phyloP scores from a whole-genome alignment of 1,140 invertebrate species.

The Drosophila repletoides region DNA sequence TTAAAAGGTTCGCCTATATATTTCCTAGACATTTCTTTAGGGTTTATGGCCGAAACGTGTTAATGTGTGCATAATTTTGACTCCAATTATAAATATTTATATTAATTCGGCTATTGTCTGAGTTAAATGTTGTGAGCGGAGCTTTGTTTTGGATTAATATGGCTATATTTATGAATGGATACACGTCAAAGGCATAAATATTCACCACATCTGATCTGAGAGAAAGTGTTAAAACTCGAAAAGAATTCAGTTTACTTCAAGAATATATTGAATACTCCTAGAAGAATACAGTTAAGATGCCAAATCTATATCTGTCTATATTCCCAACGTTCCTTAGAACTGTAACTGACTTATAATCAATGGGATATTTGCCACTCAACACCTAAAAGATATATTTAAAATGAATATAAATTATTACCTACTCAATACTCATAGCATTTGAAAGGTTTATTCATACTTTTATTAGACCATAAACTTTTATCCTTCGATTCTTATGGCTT shows the following conservation, averaged over 20 bases:
- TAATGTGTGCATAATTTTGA: conserved; percentile 37
- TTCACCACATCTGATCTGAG: neutral
- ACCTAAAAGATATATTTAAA: too few relatives aligned
- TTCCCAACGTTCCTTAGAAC: too few relatives aligned
- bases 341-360: too few relatives aligned
- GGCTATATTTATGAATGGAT: conserved; percentile 26
- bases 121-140: conserved; percentile 17
- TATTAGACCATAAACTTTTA: too few relatives aligned
- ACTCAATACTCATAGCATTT: neutral
- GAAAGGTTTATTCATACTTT: conserved; percentile 1
- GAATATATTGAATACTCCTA: too few relatives aligned
- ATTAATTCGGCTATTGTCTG: conserved; percentile 20
- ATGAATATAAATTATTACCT: too few relatives aligned
- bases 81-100: conserved; percentile 34
- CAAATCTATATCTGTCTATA: too few relatives aligned
- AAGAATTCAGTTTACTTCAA: neutral
- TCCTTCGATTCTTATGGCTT: neutral
- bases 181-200: neutral
- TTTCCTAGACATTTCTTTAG: conserved; percentile 3
- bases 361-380: too few relatives aligned
- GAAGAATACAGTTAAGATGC: too few relatives aligned
- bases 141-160: conserved; percentile 18
- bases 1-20: conserved; percentile 28
- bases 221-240: conserved; percentile 5
- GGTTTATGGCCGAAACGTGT: conserved; percentile 42